These are phyloP conservation scores for Lycopodina hypogea DNA, from an alignment of 37 sponge, comb jelly and placozoan genomes.

Conservation along the genomic window DNA sequence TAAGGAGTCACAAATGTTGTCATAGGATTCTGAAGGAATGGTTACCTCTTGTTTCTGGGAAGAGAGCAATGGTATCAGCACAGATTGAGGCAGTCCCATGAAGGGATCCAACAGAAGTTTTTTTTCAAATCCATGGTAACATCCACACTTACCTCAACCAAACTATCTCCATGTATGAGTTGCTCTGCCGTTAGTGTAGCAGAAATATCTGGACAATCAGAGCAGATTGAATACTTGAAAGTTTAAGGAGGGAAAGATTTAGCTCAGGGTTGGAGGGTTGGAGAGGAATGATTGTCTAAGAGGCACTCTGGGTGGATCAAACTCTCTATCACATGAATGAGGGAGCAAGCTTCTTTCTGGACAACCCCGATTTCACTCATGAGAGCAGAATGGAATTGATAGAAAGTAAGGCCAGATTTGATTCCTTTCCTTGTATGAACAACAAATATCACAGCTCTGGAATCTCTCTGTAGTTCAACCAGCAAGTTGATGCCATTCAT, in stretches of 20 bases:
- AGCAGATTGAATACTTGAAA: background rate
- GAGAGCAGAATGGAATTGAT: background rate
- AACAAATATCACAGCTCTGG: slow-evolving; percentile 6
- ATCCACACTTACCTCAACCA: background rate
- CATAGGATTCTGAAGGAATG: background rate
- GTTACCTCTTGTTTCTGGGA: background rate
- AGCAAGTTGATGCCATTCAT: slow-evolving; percentile 6
- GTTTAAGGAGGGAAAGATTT: background rate
- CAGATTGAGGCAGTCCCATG: slow-evolving; percentile 2
- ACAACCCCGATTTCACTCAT: background rate
- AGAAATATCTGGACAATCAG: background rate
- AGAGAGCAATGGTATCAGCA: background rate
- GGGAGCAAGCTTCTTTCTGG: slow-evolving; percentile 4
- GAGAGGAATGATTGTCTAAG: background rate
- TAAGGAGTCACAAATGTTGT: background rate
- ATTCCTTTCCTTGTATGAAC: background rate
- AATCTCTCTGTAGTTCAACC: background rate
- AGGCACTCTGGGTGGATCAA: background rate
- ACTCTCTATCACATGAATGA: background rate
- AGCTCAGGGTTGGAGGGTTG: background rate
- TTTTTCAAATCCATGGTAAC: background rate
- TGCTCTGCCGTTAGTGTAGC: background rate
- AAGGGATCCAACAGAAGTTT: background rate
- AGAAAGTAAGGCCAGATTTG: background rate
- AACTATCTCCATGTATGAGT: background rate